A percentile compares a stretch with the other conserved stretches of the same genome.
phyloP scores from a whole-genome alignment of 37 sponge, comb jelly and placozoan species.

The Chondrosia reniformis region DNA sequence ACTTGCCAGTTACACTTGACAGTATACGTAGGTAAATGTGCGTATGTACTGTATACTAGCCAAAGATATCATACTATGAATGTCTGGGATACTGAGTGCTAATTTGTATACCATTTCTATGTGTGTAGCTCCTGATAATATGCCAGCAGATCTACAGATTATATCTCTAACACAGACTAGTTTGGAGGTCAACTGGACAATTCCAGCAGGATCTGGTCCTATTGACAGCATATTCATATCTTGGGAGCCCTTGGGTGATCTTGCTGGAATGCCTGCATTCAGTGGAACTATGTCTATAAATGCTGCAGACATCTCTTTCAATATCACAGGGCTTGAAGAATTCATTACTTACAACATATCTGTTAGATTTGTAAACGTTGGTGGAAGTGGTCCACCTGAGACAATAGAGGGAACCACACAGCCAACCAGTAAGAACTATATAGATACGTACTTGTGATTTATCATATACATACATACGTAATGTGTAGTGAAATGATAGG shows the following conservation, averaged over 20 bases:
- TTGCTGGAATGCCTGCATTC: neutral
- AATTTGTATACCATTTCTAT: no score
- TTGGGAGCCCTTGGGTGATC: neutral
- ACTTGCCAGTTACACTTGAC: no score
- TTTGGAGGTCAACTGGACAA: neutral
- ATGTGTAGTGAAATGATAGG: neutral
- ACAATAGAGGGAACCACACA: neutral
- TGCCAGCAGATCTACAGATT: no score
- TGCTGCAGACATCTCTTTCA: no score
- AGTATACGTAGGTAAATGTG: no score
- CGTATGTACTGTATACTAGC: no score
- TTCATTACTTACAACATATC: constrained; percentile 2
- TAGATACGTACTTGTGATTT: neutral
- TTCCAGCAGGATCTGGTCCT: neutral
- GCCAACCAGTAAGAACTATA: neutral
- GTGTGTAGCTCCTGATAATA: no score
- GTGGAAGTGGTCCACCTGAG: constrained; percentile 5
- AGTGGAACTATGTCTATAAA: neutral
- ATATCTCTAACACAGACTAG: no score
- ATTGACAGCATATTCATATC: constrained; percentile 1
- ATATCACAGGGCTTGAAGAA: constrained; percentile 16
- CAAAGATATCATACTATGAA: no score
- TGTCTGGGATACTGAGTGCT: no score
- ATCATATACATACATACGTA: neutral
- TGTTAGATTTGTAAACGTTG: neutral